Conservation (phyloP, 2,113 vertebrate genomes). For the Platichthys flesus region DNA sequence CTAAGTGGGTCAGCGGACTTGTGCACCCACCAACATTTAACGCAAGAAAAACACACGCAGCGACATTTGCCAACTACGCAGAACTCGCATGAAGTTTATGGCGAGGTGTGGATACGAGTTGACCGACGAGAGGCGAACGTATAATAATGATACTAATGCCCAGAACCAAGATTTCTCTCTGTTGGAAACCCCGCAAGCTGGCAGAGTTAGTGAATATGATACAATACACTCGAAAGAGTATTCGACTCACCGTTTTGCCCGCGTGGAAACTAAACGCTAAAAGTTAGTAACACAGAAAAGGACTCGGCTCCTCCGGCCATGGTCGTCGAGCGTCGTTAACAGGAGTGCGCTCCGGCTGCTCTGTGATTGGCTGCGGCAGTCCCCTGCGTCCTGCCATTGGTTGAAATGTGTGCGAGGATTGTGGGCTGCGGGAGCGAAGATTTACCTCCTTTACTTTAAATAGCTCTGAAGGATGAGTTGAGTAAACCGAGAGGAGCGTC, state of each 20-base stretch:
- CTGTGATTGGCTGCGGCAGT: constrained; percentile 63
- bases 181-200: not conserved
- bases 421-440: constrained; percentile 33
- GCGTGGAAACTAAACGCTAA: not conserved
- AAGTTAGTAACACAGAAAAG: constrained; percentile 7
- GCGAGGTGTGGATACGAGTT: not conserved
- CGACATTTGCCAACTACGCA: not conserved
- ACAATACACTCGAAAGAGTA: not conserved
- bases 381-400: constrained; percentile 60
- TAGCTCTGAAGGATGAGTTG: constrained; percentile 38
- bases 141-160: not conserved
- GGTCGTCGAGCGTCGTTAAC: constrained; percentile 37
- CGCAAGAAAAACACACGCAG: not conserved
- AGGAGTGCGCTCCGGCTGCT: constrained; percentile 30
- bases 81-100: not conserved
- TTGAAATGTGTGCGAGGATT: constrained; percentile 11
- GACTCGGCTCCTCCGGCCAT: constrained; percentile 9
- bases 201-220: not conserved
- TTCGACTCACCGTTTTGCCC: not conserved
- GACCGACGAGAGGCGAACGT: not conserved
- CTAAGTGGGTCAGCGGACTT: not conserved
- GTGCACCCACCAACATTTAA: not conserved
- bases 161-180: not conserved
- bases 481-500: not conserved
- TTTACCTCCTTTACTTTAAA: constrained; percentile 65